Evolutionary conservation across 1,140 invertebrate genomes (phyloP).

Genomic region (Lepidostoma basale): DNA sequence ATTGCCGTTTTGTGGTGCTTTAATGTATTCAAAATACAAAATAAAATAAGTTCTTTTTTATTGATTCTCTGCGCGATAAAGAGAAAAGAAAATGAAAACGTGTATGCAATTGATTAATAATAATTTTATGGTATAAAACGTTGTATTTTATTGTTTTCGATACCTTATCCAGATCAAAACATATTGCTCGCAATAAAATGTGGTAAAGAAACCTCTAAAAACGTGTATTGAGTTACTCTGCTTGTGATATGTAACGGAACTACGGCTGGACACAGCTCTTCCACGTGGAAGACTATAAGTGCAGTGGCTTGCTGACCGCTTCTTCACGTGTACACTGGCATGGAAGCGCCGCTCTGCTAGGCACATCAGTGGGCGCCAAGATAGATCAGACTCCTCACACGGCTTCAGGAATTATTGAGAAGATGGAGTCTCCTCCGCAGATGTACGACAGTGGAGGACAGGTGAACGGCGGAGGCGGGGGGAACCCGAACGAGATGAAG

Average conservation of each 20-base stretch:
- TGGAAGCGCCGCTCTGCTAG: not conserved
- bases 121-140: slow-evolving; percentile 24
- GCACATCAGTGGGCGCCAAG: not conserved
- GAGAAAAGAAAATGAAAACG: not conserved
- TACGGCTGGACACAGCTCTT: too few relatives aligned
- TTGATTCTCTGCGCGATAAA: slow-evolving; percentile 2
- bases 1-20: not conserved
- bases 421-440: slow-evolving; percentile 73
- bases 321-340: too few relatives aligned
- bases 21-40: not conserved
- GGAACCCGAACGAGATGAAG: slow-evolving; percentile 52
- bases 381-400: too few relatives aligned
- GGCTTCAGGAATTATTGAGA: not conserved
- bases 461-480: slow-evolving; percentile 49
- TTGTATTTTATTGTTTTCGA: slow-evolving; percentile 26
- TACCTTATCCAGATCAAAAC: slow-evolving; percentile 8
- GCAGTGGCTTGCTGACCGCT: too few relatives aligned
- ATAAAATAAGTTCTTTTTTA: slow-evolving; percentile 9
- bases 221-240: not conserved
- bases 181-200: slow-evolving; percentile 9
- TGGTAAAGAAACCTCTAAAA: not conserved
- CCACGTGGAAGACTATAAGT: too few relatives aligned
- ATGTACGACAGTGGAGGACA: slow-evolving; percentile 66
- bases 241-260: not conserved
- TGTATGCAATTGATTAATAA: not conserved